Base-by-base conservation (phyloP, 1,140 invertebrate species). In the Drosophila carrolli region DNA sequence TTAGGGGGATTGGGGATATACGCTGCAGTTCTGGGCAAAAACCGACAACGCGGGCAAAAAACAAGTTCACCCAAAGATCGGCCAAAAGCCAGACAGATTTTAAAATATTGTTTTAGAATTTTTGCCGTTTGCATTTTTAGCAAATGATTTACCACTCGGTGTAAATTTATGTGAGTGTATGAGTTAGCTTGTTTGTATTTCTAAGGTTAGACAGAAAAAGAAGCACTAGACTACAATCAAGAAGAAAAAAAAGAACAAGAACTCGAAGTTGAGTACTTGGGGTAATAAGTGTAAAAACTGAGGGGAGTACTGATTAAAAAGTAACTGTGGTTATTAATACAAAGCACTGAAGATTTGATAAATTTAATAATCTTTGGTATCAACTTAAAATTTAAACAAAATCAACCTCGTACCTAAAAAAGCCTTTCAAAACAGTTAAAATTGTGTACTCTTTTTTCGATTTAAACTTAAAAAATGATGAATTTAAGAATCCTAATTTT, bases 41-140 rank as follows among this genome's bases (percentile, higher is more conserved):
- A 56, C 41, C 60, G 48, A 58, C 40, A 29, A 54, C 44, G 78
- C 72, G 62, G 72, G 72, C 81, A 86, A 86, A 86, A 86, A 88
- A 83, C 83, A 86, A 86, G 82, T 88, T 86, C 82, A 80, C 62
- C 71, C 73, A 66, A 58, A 88, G 84, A 89, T 89, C 85, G 84
- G 77, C 84, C 82, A 81, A 84, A 89, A 89, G 84, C 84, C 85
- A 89, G 84, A 89, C 80, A 89, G 77, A 89, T 89, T 89, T 89
- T 86, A 82, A 89, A 90, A 89, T 89, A 89, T 89, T 89, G 84
- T 89, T 86, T 88, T 83, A 86, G 80, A 89, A 84, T 84, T 89
- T 89, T 84, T 89, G 65, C 79, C 59, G 63, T 74, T 71, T 88
- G 83, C 84, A 88, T 88, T 88, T 88, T 88, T 79, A 89, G 84